phyloP scores from a whole-genome alignment of 2,113 vertebrate genomes.

The Menidia beryllina region DNA sequence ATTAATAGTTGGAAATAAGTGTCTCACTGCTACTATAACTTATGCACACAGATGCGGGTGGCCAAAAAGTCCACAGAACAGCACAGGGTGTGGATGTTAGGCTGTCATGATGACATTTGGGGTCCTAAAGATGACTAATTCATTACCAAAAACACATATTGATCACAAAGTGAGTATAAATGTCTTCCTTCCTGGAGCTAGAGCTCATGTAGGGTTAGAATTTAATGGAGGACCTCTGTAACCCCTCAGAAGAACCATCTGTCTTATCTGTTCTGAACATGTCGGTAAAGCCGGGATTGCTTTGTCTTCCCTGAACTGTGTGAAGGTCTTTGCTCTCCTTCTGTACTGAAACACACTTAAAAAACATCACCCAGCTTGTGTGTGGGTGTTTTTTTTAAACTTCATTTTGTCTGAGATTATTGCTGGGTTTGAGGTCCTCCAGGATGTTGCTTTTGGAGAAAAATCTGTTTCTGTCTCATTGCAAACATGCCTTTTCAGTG shows the following conservation, averaged over 20 bases:
- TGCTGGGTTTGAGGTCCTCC: background rate
- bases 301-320: too few relatives aligned
- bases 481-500: background rate
- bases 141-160: background rate
- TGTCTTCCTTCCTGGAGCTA: background rate
- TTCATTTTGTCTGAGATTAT: background rate
- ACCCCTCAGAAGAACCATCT: background rate
- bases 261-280: background rate
- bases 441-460: background rate
- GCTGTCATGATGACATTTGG: too few relatives aligned
- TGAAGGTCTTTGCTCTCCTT: too few relatives aligned
- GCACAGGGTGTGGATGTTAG: background rate
- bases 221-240: background rate
- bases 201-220: background rate
- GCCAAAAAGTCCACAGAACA: background rate
- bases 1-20: conserved; percentile 42
- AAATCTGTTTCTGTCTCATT: background rate
- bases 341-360: too few relatives aligned
- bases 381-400: background rate
- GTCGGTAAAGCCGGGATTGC: background rate
- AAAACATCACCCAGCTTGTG: background rate
- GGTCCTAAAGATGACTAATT: background rate
- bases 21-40: conserved; percentile 8
- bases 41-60: conserved; percentile 12
- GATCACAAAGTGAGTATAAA: background rate